Percentiles rank a stretch among this genome's conserved stretches.
Conservation (phyloP, 1,140 invertebrate species). For the Maniola jurtina region DNA sequence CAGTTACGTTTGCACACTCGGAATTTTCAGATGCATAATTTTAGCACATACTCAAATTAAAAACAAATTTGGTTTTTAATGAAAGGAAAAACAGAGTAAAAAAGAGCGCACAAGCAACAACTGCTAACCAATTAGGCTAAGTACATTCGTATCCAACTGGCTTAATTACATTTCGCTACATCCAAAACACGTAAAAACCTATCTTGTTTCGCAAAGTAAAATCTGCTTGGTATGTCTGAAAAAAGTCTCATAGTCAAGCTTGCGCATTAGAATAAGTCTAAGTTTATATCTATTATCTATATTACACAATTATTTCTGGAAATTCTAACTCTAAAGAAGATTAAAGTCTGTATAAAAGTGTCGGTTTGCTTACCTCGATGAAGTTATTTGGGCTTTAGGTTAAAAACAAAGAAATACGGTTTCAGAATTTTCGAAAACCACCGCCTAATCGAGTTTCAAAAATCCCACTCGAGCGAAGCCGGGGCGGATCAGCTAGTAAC, state of each 20-base stretch:
- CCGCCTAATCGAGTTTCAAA: no score
- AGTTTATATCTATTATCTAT: no score
- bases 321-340: no score
- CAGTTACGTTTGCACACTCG: neutral
- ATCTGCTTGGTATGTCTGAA: neutral
- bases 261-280: neutral
- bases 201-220: slow-evolving; percentile 3
- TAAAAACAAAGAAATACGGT: no score
- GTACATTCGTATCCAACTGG: slow-evolving; percentile 22
- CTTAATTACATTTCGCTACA: slow-evolving; percentile 21
- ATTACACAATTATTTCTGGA: no score
- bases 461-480: no score
- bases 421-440: no score
- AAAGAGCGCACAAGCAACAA: slow-evolving; percentile 14
- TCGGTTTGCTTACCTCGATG: no score
- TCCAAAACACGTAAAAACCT: slow-evolving; percentile 9
- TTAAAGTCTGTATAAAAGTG: no score
- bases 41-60: slow-evolving; percentile 23
- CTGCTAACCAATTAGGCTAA: slow-evolving; percentile 27
- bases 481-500: no score
- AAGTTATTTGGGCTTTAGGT: no score
- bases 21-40: slow-evolving; percentile 11
- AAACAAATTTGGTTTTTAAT: slow-evolving; percentile 27
- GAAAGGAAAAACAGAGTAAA: slow-evolving; percentile 13
- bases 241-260: slow-evolving; percentile 8